A percentile compares a stretch with the other conserved stretches of the same genome.
Conservation (phyloP, 1,140 invertebrate species). For the Drosophila rufa region DNA sequence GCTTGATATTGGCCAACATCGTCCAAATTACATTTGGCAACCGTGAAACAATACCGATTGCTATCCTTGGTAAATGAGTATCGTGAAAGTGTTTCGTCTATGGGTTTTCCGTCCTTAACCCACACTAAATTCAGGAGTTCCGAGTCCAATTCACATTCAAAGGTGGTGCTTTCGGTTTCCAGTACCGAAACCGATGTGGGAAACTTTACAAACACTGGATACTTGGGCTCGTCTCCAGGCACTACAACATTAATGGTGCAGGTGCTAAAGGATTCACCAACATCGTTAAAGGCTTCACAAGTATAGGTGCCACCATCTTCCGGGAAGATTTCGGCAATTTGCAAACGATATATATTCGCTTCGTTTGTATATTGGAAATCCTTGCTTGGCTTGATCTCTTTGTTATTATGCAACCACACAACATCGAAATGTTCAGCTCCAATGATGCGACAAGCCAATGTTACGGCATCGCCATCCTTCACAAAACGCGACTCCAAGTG, state of each 20-base stretch:
- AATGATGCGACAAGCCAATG: conserved; percentile 93
- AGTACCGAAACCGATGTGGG: conserved; percentile 94
- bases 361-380: conserved; percentile 97
- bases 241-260: conserved; percentile 94
- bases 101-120: conserved; percentile 95
- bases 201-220: conserved; percentile 94
- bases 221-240: conserved; percentile 93
- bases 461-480: conserved; percentile 94
- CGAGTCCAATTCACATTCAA: conserved; percentile 86
- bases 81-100: conserved; percentile 90
- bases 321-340: conserved; percentile 97
- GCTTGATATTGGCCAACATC: conserved; percentile 96
- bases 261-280: conserved; percentile 96
- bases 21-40: conserved; percentile 90
- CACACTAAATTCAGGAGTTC: conserved; percentile 89
- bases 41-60: conserved; percentile 91
- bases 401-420: conserved; percentile 98
- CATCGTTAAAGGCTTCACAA: conserved; percentile 98
- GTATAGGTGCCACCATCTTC: conserved; percentile 95
- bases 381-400: conserved; percentile 98
- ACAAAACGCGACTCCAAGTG: conserved; percentile 92
- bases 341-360: conserved; percentile 95
- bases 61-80: conserved; percentile 93
- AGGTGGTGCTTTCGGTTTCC: conserved; percentile 92
- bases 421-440: conserved; percentile 96